Evolutionary conservation across 2,113 vertebrate genomes (phyloP), one percentile per base, ranked within the genome.

Genomic region (Himantopus leucocephalus): DNA sequence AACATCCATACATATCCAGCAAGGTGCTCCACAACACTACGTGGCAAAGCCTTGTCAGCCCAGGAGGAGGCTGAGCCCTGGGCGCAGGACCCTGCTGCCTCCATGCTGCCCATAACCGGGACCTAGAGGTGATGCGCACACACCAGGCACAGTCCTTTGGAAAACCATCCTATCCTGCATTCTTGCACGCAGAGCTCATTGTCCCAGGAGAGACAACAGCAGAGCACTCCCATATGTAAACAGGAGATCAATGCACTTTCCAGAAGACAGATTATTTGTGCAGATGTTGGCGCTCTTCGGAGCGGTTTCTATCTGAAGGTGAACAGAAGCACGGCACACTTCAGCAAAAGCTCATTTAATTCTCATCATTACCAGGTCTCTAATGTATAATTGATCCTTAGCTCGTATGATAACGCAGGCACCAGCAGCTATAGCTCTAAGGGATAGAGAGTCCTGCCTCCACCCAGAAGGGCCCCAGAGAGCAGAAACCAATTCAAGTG

Each of bases 321-420:
- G 91, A 97, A 94, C 78, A 72, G 90, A 71, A 87, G 88, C 93
- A 88, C 76, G 4, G 88, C 81, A 14, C 37, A 72, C 95, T 89
- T 90, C 79, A 85, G 97, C 72, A 81, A 96, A 97, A 97, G 92
- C 96, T 97, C 96, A 97, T 98, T 98, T 97, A 97, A 98, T 97
- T 96, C 96, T 95, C 96, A 92, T 98, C 95, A 93, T 96, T 94
- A 97, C 93, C 94, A 79, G 95, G 94, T 94, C 96, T 95, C 94
- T 94, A 96, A 97, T 92, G 98, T 53, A 91, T 95, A 97, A 98
- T 88, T 97, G 98, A 98, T 97, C 96, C 93, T 92, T n/a, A 34
- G 96, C 96, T 96, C 58, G 3, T 56, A 45, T 43, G 93, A 48
- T 70, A 96, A 77, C 94, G 81, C 92, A 24, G 56, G 88, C 79